Conservation (phyloP, 2,113 vertebrate genomes). For the Petroica traversi region DNA sequence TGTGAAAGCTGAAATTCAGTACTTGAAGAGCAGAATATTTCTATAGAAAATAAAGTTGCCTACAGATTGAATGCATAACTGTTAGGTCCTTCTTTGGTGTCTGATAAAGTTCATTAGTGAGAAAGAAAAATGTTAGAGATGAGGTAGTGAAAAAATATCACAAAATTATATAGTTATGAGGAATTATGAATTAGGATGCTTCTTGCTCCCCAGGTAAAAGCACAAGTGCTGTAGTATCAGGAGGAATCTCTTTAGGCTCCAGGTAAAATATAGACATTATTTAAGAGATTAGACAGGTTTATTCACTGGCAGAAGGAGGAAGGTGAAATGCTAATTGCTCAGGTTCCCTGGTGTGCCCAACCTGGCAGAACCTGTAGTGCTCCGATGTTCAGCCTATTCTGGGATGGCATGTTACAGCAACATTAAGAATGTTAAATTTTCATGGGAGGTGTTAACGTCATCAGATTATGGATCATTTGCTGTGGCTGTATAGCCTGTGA, state of each 20-base stretch:
- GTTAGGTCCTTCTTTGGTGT: not conserved
- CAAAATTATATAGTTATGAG: not conserved
- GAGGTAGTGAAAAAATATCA: not conserved
- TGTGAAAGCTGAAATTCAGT: not conserved
- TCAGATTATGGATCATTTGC: not conserved
- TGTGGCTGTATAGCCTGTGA: not conserved
- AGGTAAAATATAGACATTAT: not conserved
- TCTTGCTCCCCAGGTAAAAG: not conserved
- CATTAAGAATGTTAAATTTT: not conserved
- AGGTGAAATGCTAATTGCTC: conserved; percentile 3
- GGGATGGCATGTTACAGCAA: not conserved
- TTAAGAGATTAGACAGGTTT: not conserved
- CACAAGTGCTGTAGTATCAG: not conserved
- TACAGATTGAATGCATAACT: not conserved
- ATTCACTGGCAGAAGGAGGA: not conserved
- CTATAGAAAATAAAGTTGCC: not conserved
- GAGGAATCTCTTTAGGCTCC: not conserved
- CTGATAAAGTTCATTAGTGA: not conserved
- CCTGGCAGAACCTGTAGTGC: not conserved
- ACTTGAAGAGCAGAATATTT: not conserved
- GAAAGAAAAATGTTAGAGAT: not conserved
- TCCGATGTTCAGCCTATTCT: not conserved
- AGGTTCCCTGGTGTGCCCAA: not conserved
- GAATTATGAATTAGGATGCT: not conserved
- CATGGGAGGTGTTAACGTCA: not conserved